A percentile compares a stretch with the other conserved stretches of the same genome.
Evolutionary conservation across 2,888 invertebrate species (phyloP).

Genomic region (Dynastes hyllus): DNA sequence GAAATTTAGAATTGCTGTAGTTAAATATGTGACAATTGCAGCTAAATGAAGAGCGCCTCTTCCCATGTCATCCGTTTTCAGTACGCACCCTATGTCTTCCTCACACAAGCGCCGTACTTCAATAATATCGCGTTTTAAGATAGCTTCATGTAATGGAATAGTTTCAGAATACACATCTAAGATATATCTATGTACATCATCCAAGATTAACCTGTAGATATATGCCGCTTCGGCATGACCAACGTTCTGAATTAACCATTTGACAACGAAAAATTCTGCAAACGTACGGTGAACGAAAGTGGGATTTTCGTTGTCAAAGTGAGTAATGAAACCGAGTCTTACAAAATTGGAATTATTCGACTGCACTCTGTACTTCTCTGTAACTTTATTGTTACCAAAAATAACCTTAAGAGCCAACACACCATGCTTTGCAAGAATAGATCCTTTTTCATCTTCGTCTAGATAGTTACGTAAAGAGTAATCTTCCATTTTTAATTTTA

Average conservation of each 20-base stretch:
- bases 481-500: slow-evolving; percentile 36
- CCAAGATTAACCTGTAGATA: neutral
- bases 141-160: neutral
- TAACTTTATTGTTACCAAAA: neutral
- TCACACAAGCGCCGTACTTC: neutral
- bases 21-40: neutral
- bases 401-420: neutral
- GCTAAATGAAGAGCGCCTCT: neutral
- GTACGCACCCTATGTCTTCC: neutral
- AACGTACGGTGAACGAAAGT: neutral
- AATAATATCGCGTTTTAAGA: neutral
- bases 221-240: neutral
- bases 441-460: neutral
- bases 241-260: neutral
- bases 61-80: neutral
- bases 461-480: neutral
- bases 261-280: neutral
- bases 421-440: neutral
- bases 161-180: neutral
- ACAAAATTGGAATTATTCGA: neutral
- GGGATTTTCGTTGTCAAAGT: neutral
- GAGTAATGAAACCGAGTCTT: neutral
- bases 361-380: neutral
- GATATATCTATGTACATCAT: too few relatives aligned
- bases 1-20: neutral